These are phyloP conservation scores for Diploscapter pachys DNA, from an alignment of 1,140 invertebrate species.

Conservation along the genomic window DNA sequence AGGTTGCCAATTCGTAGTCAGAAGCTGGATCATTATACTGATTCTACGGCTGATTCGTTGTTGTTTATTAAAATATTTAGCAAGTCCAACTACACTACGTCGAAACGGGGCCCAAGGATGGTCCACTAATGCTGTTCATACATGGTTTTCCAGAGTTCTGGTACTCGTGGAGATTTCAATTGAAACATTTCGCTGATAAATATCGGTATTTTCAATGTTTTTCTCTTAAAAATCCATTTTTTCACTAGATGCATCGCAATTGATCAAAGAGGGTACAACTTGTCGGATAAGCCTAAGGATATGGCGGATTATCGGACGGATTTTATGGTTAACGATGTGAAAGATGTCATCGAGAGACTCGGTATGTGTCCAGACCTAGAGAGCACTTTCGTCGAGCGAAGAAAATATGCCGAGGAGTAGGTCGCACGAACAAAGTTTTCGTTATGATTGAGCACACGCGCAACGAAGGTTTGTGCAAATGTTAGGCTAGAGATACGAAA, in stretches of 20 bases:
- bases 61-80: constrained; percentile 4
- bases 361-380: constrained; percentile 51
- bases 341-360: constrained; percentile 69
- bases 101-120: constrained; percentile 54
- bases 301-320: constrained; percentile 67
- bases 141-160: constrained; percentile 65
- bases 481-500: too few relatives aligned
- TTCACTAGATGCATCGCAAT: constrained; percentile 70
- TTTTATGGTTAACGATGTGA: constrained; percentile 69
- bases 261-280: constrained; percentile 77
- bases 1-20: too few relatives aligned
- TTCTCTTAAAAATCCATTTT: constrained; percentile 30
- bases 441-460: too few relatives aligned
- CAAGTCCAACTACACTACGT: constrained; percentile 60
- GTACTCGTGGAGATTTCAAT: constrained; percentile 63
- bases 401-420: not conserved
- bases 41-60: too few relatives aligned
- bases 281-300: constrained; percentile 74
- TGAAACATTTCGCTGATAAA: constrained; percentile 57
- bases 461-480: too few relatives aligned
- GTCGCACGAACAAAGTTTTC: not conserved
- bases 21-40: too few relatives aligned
- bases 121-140: constrained; percentile 61
- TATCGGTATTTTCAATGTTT: constrained; percentile 18
- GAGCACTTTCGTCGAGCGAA: not conserved